phyloP scores from a whole-genome alignment of 2,797 vertebrate species.

The Xenopus petersii region DNA sequence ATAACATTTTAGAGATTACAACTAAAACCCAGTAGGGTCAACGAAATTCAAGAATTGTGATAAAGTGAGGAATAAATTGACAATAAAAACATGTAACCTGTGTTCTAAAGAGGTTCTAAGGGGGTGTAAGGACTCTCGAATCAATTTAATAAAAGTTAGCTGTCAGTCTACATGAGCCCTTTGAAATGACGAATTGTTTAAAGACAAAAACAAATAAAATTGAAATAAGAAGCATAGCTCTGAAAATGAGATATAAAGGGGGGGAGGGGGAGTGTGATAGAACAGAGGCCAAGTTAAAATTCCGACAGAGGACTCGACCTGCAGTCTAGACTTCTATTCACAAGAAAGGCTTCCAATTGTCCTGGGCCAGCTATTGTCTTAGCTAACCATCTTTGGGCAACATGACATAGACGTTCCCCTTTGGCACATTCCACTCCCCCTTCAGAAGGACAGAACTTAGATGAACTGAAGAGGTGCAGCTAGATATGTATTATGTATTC shows the following conservation, averaged over 20 bases:
- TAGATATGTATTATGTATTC: too few relatives aligned
- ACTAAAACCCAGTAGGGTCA: background rate
- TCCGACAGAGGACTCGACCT: conserved; percentile 61
- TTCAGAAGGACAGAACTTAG: conserved; percentile 1
- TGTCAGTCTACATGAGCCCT: conserved; percentile 46
- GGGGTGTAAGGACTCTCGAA: conserved; percentile 44
- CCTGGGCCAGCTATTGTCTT: conserved; percentile 60
- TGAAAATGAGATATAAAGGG: conserved; percentile 28
- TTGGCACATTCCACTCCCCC: conserved; percentile 15
- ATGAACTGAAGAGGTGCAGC: too few relatives aligned
- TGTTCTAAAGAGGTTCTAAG: background rate
- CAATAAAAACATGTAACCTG: background rate
- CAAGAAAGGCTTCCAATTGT: conserved; percentile 52
- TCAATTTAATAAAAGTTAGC: conserved; percentile 44
- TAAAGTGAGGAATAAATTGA: conserved; percentile 3
- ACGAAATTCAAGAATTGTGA: background rate
- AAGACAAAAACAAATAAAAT: conserved; percentile 44
- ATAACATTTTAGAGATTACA: too few relatives aligned
- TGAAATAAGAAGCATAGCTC: conserved; percentile 46
- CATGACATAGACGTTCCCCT: conserved; percentile 52
- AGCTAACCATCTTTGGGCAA: conserved; percentile 60
- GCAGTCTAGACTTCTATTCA: conserved; percentile 68
- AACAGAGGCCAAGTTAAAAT: conserved; percentile 61
- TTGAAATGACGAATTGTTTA: conserved; percentile 61
- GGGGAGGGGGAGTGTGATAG: conserved; percentile 53